Conservation (phyloP, 2,797 vertebrate genomes). For the Trematocara caparti region DNA sequence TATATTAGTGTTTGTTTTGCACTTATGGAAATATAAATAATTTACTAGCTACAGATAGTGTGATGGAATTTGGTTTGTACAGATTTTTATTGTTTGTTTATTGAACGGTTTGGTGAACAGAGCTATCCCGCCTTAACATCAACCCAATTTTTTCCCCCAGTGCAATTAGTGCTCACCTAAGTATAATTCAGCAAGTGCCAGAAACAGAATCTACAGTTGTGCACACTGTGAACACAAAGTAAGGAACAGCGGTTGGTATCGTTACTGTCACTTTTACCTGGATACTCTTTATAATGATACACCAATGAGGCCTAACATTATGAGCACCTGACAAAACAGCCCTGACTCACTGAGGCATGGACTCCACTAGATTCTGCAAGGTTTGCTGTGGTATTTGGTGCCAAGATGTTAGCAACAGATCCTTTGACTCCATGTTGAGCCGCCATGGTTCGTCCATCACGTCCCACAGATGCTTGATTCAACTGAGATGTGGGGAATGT, state of each 20-base stretch:
- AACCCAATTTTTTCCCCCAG: fast-evolving
- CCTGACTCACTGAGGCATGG: background rate
- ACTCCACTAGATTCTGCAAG: background rate
- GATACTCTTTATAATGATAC: background rate
- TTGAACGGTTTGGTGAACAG: fast-evolving
- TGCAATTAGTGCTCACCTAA: background rate
- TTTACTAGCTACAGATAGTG: background rate
- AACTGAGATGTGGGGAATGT: background rate
- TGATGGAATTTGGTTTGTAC: background rate
- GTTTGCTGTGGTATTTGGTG: background rate
- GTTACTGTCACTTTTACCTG: background rate
- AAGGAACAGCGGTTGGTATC: background rate
- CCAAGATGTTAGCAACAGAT: background rate
- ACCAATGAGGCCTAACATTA: background rate
- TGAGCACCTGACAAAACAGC: background rate
- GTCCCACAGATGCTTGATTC: background rate
- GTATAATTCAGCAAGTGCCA: background rate
- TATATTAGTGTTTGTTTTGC: background rate
- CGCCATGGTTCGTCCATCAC: background rate
- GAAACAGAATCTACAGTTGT: background rate
- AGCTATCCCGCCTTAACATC: fast-evolving
- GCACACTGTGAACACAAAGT: background rate
- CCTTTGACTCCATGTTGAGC: background rate
- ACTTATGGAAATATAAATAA: background rate
- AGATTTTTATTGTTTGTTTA: background rate